phyloP scores from a whole-genome alignment of 2,797 vertebrate species.

The Anguilla marmorata region DNA sequence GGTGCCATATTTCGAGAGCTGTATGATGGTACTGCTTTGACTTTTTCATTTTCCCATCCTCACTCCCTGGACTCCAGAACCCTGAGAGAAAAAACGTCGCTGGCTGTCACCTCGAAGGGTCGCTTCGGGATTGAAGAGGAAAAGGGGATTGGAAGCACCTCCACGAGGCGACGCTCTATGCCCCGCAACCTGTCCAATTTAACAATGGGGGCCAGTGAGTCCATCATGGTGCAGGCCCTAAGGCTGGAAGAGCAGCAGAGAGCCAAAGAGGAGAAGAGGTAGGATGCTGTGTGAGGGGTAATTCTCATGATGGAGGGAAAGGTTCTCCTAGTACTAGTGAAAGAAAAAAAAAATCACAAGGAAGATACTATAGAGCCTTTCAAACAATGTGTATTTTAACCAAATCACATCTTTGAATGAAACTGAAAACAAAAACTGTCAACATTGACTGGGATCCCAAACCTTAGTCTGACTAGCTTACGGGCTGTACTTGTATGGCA shows the following conservation, averaged over 20 bases:
- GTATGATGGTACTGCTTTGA: not conserved
- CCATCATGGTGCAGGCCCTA: conserved; percentile 90
- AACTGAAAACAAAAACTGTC: not conserved
- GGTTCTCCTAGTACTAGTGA: not conserved
- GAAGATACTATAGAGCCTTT: not conserved
- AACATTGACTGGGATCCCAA: not conserved
- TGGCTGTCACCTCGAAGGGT: conserved; percentile 87
- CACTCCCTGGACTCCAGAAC: conserved; percentile 65
- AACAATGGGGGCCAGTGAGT: conserved; percentile 84
- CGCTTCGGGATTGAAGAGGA: conserved; percentile 87
- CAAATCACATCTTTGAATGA: not conserved
- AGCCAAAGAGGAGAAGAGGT: conserved; percentile 94
- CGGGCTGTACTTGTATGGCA: too few relatives aligned
- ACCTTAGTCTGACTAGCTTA: not conserved
- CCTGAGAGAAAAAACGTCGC: conserved; percentile 88
- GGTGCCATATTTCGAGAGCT: not conserved
- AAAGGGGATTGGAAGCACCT: conserved; percentile 73
- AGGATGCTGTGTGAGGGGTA: not conserved
- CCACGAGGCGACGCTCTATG: conserved; percentile 84
- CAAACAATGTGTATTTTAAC: not conserved
- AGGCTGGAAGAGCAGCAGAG: conserved; percentile 90
- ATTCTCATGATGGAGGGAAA: not conserved
- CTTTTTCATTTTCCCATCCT: not conserved
- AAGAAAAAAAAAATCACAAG: not conserved
- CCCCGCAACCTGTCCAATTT: conserved; percentile 82